These are phyloP conservation scores for Callithrix jacchus DNA, from an alignment of 2,113 vertebrate genomes.

Conservation along the genomic window DNA sequence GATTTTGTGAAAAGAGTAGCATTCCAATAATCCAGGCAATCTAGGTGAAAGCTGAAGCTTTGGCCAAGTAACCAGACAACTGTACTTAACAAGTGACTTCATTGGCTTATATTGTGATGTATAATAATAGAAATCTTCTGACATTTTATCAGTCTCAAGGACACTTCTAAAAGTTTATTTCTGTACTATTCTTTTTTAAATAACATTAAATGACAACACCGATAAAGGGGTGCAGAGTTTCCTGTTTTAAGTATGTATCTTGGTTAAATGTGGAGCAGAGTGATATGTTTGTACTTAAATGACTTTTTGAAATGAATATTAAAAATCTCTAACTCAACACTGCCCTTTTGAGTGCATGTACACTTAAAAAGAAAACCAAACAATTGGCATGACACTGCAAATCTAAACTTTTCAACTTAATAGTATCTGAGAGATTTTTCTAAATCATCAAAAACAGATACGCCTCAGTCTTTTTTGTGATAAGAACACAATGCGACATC, in stretches of 20 bases:
- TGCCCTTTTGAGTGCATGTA: neutral
- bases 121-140: neutral
- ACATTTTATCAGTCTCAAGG: neutral
- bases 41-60: neutral
- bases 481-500: neutral
- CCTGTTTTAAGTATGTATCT: neutral
- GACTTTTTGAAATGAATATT: neutral
- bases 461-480: neutral
- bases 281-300: neutral
- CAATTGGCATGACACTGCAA: neutral
- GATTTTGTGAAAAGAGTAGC: neutral
- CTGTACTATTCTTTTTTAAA: slow-evolving; percentile 33
- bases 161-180: neutral
- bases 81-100: neutral
- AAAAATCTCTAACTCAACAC: neutral
- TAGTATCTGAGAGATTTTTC: neutral
- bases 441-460: neutral
- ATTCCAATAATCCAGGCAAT: neutral
- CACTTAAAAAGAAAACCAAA: neutral
- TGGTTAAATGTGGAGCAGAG: slow-evolving; percentile 10
- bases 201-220: neutral
- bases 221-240: neutral
- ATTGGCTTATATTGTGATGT: neutral
- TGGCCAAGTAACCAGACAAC: neutral
- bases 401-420: neutral